Conservation (phyloP, 2,888 invertebrate genomes). For the Onthophagus sagittarius region DNA sequence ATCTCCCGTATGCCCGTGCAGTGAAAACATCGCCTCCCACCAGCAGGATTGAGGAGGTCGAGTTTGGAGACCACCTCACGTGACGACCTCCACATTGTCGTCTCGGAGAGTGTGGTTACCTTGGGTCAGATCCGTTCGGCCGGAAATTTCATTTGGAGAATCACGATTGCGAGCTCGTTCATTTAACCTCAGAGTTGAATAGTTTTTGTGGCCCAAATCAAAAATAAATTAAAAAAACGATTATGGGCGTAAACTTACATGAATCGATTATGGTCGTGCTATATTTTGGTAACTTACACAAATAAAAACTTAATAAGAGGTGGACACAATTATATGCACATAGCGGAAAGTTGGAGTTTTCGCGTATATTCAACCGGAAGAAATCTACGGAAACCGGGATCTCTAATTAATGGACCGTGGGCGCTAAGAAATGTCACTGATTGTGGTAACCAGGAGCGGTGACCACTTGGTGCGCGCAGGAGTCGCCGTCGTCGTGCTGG, state of each 20-base stretch:
- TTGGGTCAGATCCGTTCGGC: conserved; percentile 3
- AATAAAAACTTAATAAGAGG: neutral
- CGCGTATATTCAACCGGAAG: neutral
- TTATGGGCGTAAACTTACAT: neutral
- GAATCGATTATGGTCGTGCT: too few species aligned
- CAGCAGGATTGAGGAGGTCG: neutral
- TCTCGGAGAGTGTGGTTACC: conserved; percentile 1
- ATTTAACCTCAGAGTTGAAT: neutral
- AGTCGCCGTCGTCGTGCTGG: conserved; percentile 17
- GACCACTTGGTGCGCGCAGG: conserved; percentile 16
- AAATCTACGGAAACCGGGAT: neutral
- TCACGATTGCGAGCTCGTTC: neutral
- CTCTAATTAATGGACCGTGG: conserved; percentile 2
- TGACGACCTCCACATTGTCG: neutral
- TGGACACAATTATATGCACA: neutral
- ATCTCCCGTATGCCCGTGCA: conserved; percentile 8
- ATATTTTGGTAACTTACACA: neutral
- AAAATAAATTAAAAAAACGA: too few species aligned
- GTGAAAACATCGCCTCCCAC: neutral
- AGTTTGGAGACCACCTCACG: neutral
- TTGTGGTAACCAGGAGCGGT: conserved; percentile 22
- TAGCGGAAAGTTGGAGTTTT: too few species aligned
- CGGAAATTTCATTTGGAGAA: conserved; percentile 8
- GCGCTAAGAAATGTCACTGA: conserved; percentile 31
- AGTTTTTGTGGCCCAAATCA: neutral